phyloP scores from a whole-genome alignment of 2,888 invertebrate genomes.

The Tortricodes alternella region DNA sequence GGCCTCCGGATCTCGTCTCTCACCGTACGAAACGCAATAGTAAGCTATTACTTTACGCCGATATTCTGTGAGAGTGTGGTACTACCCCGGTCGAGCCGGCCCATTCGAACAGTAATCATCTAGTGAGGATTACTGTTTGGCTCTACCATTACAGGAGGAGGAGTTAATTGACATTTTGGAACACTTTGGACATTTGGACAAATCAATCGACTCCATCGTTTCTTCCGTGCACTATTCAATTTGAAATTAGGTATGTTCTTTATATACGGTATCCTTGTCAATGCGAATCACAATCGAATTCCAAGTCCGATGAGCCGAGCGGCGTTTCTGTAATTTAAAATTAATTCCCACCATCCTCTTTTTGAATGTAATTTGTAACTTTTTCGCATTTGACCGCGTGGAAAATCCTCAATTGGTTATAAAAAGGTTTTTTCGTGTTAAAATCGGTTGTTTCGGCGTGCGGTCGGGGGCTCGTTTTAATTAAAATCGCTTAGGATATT shows the following conservation, averaged over 20 bases:
- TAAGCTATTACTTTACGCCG: too few species aligned
- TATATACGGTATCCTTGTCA: neutral
- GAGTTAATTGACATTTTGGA: too few species aligned
- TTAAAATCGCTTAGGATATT: slow-evolving; percentile 36
- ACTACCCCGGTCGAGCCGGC: too few species aligned
- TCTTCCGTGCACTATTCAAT: too few species aligned
- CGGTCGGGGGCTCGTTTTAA: slow-evolving; percentile 38
- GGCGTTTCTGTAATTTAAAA: slow-evolving; percentile 43
- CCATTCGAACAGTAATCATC: too few species aligned
- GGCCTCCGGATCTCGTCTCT: too few species aligned
- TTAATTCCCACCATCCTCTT: slow-evolving; percentile 42
- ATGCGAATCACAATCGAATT: slow-evolving; percentile 4
- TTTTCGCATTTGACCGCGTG: slow-evolving; percentile 48
- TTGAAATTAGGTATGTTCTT: neutral
- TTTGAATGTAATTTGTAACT: slow-evolving; percentile 40
- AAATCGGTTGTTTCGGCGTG: slow-evolving; percentile 29
- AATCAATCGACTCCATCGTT: too few species aligned
- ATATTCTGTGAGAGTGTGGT: too few species aligned
- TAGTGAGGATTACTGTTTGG: too few species aligned
- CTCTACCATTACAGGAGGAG: too few species aligned
- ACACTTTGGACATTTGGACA: too few species aligned
- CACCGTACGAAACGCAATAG: too few species aligned
- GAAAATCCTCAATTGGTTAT: slow-evolving; percentile 58
- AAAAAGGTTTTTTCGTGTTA: slow-evolving; percentile 47
- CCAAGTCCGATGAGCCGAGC: slow-evolving; percentile 15